phyloP scores from a whole-genome alignment of 2,797 vertebrate genomes.

The Podarcis siculus region DNA sequence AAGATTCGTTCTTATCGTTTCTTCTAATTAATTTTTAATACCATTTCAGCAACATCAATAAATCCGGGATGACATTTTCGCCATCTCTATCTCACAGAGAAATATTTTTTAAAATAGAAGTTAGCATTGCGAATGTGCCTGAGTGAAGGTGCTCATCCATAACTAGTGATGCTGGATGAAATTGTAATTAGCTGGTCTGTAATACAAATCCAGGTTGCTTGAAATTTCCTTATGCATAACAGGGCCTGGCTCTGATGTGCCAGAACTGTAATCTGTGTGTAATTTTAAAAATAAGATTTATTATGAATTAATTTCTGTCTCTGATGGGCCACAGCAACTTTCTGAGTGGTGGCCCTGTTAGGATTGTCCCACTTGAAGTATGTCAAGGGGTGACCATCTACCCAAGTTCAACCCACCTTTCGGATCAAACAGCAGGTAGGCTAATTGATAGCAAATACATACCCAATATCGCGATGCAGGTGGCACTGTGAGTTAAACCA shows the following conservation, averaged over 20 bases:
- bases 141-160: neutral
- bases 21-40: conserved; percentile 34
- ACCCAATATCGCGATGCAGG: no score
- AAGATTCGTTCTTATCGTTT: neutral
- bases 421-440: no score
- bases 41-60: conserved; percentile 14
- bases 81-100: conserved; percentile 7
- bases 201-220: neutral
- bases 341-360: no score
- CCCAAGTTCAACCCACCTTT: no score
- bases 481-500: no score
- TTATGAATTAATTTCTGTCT: neutral
- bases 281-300: neutral
- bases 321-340: neutral
- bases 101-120: neutral
- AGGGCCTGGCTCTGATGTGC: neutral
- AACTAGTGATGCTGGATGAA: neutral
- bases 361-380: no score
- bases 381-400: no score
- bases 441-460: no score
- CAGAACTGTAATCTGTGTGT: neutral
- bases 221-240: neutral
- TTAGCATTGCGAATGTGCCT: neutral
- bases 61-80: neutral
- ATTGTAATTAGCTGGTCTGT: neutral